Conservation (phyloP, 2,113 vertebrate genomes). For the Scomber colias region DNA sequence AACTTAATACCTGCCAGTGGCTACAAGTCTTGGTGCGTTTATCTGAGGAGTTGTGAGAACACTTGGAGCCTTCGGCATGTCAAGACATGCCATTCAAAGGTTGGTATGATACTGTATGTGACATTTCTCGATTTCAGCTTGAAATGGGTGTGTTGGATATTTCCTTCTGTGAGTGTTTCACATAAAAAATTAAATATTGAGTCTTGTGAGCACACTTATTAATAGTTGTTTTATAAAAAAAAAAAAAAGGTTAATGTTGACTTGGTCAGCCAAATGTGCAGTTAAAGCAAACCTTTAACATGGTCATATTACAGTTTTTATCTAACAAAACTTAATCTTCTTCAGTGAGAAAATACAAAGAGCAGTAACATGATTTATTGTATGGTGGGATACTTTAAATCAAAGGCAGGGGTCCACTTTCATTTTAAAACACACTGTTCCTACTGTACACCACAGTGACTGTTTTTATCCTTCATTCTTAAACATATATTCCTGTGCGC, state of each 20-base stretch:
- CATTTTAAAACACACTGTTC: slow-evolving; percentile 31
- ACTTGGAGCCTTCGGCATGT: slow-evolving; percentile 4
- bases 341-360: background rate
- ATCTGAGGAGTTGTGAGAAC: slow-evolving; percentile 16
- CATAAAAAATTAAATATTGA: background rate
- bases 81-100: background rate
- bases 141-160: background rate
- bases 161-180: background rate
- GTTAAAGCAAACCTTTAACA: background rate
- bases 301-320: background rate
- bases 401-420: background rate
- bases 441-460: background rate
- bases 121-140: background rate
- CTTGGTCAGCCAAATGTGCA: background rate
- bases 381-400: slow-evolving; percentile 3
- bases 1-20: slow-evolving; percentile 48
- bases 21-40: slow-evolving; percentile 42
- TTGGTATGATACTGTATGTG: background rate
- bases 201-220: background rate
- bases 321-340: background rate
- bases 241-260: background rate
- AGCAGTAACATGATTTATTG: background rate
- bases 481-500: slow-evolving; percentile 54
- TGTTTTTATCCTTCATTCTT: slow-evolving; percentile 47
- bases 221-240: background rate